Percentiles rank a stretch among this genome's conserved stretches.
phyloP scores from a whole-genome alignment of 2,888 invertebrate species.

The Ennomos erosarius region DNA sequence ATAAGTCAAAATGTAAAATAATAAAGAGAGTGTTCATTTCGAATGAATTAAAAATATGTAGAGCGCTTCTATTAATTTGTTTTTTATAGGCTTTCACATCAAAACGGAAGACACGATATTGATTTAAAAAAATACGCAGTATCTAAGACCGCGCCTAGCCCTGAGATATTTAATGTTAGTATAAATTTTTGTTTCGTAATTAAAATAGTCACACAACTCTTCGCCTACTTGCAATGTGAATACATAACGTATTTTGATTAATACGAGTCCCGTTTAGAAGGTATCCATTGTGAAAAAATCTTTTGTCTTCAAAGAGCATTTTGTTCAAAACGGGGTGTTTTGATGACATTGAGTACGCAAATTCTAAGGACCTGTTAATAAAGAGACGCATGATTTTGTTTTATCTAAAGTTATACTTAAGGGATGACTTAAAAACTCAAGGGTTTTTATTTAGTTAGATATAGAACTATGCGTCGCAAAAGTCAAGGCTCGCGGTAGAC shows the following conservation, averaged over 20 bases:
- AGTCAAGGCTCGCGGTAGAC: too few species aligned
- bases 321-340: conserved; percentile 27
- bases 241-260: conserved; percentile 83
- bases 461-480: too few species aligned
- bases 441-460: too few species aligned
- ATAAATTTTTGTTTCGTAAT: background rate
- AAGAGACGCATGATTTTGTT: conserved; percentile 16
- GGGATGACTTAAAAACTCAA: background rate
- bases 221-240: conserved; percentile 53
- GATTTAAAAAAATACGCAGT: too few species aligned
- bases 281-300: conserved; percentile 31
- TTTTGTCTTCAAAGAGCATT: conserved; percentile 41
- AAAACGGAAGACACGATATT: too few species aligned
- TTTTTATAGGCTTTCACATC: too few species aligned
- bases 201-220: background rate
- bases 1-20: too few species aligned
- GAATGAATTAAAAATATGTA: too few species aligned
- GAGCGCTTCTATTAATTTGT: too few species aligned
- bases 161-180: background rate
- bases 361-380: conserved; percentile 28
- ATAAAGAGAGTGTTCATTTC: too few species aligned
- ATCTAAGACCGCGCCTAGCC: too few species aligned
- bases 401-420: background rate
- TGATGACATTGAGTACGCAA: conserved; percentile 30
- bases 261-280: conserved; percentile 53